Percentiles rank a stretch among this genome's conserved stretches.
Evolutionary conservation across 92 coral and sea anemone genomes (phyloP).

Genomic region (Bergia puertoricense): DNA sequence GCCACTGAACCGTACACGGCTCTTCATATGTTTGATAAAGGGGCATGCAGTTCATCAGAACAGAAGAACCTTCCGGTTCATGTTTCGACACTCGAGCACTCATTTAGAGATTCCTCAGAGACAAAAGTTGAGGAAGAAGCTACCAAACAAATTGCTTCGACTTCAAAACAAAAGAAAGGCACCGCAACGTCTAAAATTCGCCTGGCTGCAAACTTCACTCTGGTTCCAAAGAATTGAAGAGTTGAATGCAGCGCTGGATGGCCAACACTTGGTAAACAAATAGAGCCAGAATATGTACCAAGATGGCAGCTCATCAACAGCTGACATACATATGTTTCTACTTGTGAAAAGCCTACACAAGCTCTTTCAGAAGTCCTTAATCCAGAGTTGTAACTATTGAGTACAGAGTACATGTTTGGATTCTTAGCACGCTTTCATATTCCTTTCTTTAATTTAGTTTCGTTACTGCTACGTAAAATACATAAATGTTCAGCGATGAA

Average conservation of each 20-base stretch:
- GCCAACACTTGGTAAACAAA: no score
- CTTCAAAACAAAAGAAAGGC: background rate
- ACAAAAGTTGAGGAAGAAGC: background rate
- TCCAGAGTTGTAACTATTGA: background rate
- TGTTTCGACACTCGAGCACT: background rate
- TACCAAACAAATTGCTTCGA: background rate
- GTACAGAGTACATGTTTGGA: background rate
- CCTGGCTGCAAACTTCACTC: constrained; percentile 27
- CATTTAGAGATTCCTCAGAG: background rate
- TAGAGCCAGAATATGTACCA: background rate
- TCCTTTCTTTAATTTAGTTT: background rate
- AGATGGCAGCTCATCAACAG: background rate
- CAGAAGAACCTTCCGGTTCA: background rate
- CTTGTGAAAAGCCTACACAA: background rate
- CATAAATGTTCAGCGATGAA: background rate
- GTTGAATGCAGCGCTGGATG: background rate
- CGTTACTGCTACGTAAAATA: background rate
- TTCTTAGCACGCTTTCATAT: background rate
- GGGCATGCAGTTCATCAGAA: background rate
- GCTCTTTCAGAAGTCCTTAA: background rate
- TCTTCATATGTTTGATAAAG: background rate
- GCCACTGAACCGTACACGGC: background rate
- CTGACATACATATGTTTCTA: background rate
- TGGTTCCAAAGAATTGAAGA: constrained; percentile 15
- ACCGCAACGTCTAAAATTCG: constrained; percentile 4